These are phyloP conservation scores for Ruditapes philippinarum DNA, from an alignment of 1,140 invertebrate genomes.

Conservation along the genomic window DNA sequence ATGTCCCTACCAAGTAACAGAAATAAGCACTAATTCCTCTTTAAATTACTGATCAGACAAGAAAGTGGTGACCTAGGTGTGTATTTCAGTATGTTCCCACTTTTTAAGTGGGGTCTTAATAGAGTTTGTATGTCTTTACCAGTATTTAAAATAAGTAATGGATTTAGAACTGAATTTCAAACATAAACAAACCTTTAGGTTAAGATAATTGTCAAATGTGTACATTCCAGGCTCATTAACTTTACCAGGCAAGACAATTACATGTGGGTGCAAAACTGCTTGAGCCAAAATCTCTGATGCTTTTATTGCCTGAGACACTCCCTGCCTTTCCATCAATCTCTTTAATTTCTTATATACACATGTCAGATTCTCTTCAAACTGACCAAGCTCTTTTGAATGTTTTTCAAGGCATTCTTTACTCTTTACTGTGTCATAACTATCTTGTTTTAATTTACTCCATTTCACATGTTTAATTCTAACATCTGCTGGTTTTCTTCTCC, in stretches of 20 bases:
- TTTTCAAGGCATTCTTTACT: not conserved
- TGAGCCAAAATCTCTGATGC: slow-evolving; percentile 6
- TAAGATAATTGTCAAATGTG: slow-evolving; percentile 53
- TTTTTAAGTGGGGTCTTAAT: too few relatives aligned
- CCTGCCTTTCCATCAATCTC: not conserved
- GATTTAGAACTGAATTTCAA: too few relatives aligned
- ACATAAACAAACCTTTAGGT: slow-evolving; percentile 37
- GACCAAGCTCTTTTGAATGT: slow-evolving; percentile 20
- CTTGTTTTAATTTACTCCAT: not conserved
- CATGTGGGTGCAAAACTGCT: not conserved
- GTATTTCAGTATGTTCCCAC: too few relatives aligned
- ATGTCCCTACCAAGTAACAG: too few relatives aligned
- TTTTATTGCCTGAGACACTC: slow-evolving; percentile 13
- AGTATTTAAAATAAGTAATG: too few relatives aligned
- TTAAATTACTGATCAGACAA: too few relatives aligned
- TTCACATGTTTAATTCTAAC: not conserved
- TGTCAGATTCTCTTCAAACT: not conserved
- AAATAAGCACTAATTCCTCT: too few relatives aligned
- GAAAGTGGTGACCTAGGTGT: too few relatives aligned
- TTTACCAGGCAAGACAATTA: not conserved
- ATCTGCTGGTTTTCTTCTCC: not conserved
- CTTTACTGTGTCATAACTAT: not conserved
- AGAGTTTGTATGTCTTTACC: too few relatives aligned
- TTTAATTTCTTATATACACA: slow-evolving; percentile 21
- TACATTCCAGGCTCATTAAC: not conserved